Conservation (phyloP, 2,113 vertebrate species). For the Dicaeum eximium region DNA sequence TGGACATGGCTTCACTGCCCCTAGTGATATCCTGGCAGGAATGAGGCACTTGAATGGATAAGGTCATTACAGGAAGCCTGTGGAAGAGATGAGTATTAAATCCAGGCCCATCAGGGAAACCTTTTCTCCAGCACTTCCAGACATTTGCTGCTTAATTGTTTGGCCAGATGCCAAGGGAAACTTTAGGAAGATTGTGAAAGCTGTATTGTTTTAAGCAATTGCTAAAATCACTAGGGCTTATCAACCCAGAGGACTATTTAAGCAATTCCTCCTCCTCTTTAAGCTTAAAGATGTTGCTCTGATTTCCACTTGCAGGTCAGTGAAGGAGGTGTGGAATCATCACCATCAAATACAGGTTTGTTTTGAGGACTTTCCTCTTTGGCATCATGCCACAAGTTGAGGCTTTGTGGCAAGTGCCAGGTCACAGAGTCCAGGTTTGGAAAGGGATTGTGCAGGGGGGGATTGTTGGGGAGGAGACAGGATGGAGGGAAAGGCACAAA, state of each 20-base stretch:
- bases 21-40: background rate
- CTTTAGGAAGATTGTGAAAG: background rate
- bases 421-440: rapidly evolving
- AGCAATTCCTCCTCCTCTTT: background rate
- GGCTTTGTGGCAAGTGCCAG: background rate
- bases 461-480: background rate
- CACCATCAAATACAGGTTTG: slow-evolving; percentile 51
- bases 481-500: background rate
- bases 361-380: background rate
- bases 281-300: background rate
- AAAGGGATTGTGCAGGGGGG: background rate
- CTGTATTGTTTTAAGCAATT: background rate
- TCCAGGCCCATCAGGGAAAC: background rate
- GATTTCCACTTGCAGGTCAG: slow-evolving; percentile 41
- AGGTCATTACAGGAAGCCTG: background rate
- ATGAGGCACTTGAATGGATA: background rate
- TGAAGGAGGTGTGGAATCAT: slow-evolving; percentile 61
- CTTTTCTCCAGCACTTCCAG: background rate
- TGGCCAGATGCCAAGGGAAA: background rate
- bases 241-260: background rate
- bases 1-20: background rate
- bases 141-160: background rate
- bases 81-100: background rate
- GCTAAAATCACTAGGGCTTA: background rate
- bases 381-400: background rate